phyloP scores from a whole-genome alignment of 1,140 invertebrate genomes.

The Anadara kagoshimensis region DNA sequence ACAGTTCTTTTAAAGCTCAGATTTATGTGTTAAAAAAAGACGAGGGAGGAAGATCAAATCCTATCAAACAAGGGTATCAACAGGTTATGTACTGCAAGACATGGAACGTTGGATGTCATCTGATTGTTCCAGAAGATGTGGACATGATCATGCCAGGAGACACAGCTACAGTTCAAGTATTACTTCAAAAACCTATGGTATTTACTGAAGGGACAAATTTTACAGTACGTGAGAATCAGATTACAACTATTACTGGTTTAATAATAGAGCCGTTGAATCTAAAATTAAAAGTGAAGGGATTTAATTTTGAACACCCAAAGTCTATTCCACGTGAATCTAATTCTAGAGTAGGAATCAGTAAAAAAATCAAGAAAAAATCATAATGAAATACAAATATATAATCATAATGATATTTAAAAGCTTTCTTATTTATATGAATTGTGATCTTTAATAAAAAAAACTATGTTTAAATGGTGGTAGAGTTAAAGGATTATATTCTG shows the following conservation, averaged over 20 bases:
- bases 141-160: constrained; percentile 97
- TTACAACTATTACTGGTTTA: constrained; percentile 93
- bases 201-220: constrained; percentile 92
- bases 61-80: constrained; percentile 85
- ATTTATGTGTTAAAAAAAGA: constrained; percentile 83
- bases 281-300: too few relatives aligned
- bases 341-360: too few relatives aligned
- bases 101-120: constrained; percentile 76
- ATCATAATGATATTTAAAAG: too few relatives aligned
- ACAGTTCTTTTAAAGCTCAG: constrained; percentile 76
- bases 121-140: constrained; percentile 67
- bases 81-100: constrained; percentile 93
- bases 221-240: constrained; percentile 87
- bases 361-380: too few relatives aligned
- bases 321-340: too few relatives aligned
- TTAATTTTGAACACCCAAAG: too few relatives aligned
- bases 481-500: too few relatives aligned
- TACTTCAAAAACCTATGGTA: constrained; percentile 91
- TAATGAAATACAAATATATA: too few relatives aligned
- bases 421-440: too few relatives aligned
- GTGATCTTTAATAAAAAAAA: too few relatives aligned
- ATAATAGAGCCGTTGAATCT: constrained; percentile 42
- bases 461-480: too few relatives aligned
- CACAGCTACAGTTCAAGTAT: constrained; percentile 79
- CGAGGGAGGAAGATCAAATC: constrained; percentile 90